Base-by-base conservation (phyloP, 2,797 vertebrate species). In the Masticophis lateralis region DNA sequence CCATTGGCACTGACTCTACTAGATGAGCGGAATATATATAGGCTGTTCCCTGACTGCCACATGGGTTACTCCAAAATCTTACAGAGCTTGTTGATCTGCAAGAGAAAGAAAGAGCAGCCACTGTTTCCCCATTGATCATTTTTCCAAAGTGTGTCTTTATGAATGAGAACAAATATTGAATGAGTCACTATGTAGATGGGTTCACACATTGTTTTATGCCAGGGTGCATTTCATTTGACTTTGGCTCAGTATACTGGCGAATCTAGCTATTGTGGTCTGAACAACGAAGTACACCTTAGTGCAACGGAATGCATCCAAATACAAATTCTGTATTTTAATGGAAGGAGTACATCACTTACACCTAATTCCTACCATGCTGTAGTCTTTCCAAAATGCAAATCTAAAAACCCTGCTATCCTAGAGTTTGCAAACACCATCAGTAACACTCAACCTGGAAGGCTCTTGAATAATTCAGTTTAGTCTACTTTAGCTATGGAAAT, bases 401-500 rank as follows among this genome's bases (percentile, higher is more conserved):
- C 74, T 83, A 83, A 83, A 83, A 83, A 25, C 74, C 74, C 87
- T 66, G 69, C 86, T 91, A 4, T 55, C 53, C 25, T 37, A 18
- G 86, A 83, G n/a, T 91, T 66, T 91, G 86, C 69, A 86, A n/a
- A 88, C 28, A 88, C 32, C 37, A 91, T 60, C 56, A 88, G 13
- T 20, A 87, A 79, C 18, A 22, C 32, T 32, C 51, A 63, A 93
- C 43, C 51, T 27, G 37, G 69, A 89, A 83, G 57, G n/a, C 28
- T 91, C 63, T 22, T 63, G 69, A 63, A 88, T 86, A 89, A 89
- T 86, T 93, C 89, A 87, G 61, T 25, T 89, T 55, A 55, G 79
- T 55, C 43, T 57, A 55, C 51, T 56, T 55, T 59, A 28, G 25
- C 14, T 55, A 56, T 47, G 87, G 69, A 93, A 89, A 63, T n/a